Conservation (phyloP, 2,797 vertebrate species). For the Delichon dasypus region DNA sequence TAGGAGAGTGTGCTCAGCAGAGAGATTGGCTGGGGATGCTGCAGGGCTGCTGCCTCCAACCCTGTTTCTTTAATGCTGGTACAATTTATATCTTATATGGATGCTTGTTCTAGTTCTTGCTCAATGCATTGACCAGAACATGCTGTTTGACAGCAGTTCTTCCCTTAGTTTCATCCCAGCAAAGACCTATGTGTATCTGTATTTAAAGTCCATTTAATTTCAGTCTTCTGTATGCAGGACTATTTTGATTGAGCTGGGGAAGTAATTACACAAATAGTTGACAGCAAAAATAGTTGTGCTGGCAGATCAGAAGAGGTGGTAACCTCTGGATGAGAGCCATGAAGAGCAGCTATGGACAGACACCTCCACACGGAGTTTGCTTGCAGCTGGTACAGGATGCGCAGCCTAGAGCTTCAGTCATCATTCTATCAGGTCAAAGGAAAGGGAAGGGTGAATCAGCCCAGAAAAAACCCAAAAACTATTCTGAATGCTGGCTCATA, state of each 20-base stretch:
- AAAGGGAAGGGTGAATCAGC: not conserved
- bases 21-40: not conserved
- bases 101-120: not conserved
- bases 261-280: not conserved
- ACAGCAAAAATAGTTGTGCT: not conserved
- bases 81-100: not conserved
- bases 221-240: not conserved
- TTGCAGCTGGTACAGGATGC: conserved; percentile 24
- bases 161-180: not conserved
- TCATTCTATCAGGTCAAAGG: not conserved
- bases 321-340: not conserved
- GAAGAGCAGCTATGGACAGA: conserved; percentile 4
- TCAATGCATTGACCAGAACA: not conserved
- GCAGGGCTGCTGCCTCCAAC: not conserved
- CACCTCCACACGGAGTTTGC: not conserved
- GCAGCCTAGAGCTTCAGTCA: not conserved
- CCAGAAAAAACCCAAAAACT: not conserved
- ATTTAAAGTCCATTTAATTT: not conserved
- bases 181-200: not conserved
- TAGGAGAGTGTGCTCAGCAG: not conserved
- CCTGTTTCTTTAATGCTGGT: not conserved
- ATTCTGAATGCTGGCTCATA: not conserved
- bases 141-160: not conserved
- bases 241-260: not conserved
- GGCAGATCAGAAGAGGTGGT: not conserved